A percentile compares a stretch with the other conserved stretches of the same genome.
These are phyloP conservation scores for Xenopus laevis DNA, from an alignment of 2,113 vertebrate species.

Conservation along the genomic window DNA sequence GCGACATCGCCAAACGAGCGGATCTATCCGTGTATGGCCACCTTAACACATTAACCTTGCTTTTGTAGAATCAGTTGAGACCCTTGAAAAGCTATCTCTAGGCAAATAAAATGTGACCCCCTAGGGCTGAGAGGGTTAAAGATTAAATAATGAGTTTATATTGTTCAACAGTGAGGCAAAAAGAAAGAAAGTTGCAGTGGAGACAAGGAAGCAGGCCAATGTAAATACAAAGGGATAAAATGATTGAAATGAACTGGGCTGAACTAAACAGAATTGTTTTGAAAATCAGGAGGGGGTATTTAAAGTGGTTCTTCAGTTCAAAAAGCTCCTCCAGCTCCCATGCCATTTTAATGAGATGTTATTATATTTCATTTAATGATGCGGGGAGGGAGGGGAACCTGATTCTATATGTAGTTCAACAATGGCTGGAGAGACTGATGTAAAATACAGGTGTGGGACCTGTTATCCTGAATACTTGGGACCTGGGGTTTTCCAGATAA, in stretches of 20 bases:
- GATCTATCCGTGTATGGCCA: too few relatives aligned
- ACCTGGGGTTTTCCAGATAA: too few relatives aligned
- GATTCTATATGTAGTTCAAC: too few relatives aligned
- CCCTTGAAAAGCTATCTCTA: neutral
- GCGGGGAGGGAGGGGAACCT: too few relatives aligned
- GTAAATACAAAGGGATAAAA: slow-evolving; percentile 17
- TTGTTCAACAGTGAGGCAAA: slow-evolving; percentile 5
- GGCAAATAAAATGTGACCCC: slow-evolving; percentile 2
- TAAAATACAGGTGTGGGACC: too few relatives aligned
- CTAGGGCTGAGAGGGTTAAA: slow-evolving; percentile 15
- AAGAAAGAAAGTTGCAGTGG: neutral
- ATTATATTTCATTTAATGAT: too few relatives aligned
- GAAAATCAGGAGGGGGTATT: neutral
- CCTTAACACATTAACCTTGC: too few relatives aligned
- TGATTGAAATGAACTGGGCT: slow-evolving; percentile 2
- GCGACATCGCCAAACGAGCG: too few relatives aligned
- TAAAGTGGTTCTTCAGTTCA: neutral
- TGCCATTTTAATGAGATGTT: neutral
- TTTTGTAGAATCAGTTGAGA: too few relatives aligned
- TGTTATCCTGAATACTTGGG: too few relatives aligned
- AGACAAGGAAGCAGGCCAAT: slow-evolving; percentile 9
- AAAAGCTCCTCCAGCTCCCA: neutral
- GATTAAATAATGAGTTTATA: slow-evolving; percentile 36
- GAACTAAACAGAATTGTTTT: slow-evolving; percentile 6
- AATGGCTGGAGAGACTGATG: too few relatives aligned